These are phyloP conservation scores for Peromyscus californicus DNA, from an alignment of 2,113 vertebrate genomes.

Conservation along the genomic window DNA sequence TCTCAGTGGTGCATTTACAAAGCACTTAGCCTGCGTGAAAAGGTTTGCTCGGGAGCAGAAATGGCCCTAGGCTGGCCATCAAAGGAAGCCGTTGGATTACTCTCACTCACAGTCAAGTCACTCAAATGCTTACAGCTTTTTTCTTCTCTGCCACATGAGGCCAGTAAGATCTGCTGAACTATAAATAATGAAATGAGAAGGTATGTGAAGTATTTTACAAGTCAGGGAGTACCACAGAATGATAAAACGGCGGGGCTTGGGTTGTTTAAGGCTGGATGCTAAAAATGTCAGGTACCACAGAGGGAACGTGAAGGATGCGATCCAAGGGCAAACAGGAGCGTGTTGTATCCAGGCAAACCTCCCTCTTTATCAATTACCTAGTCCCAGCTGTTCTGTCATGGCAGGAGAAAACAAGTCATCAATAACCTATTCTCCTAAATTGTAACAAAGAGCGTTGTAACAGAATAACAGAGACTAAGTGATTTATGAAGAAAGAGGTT, in stretches of 20 bases:
- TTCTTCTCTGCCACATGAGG: not conserved
- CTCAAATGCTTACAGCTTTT: not conserved
- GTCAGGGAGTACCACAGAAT: not conserved
- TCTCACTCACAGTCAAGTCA: not conserved
- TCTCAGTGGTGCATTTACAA: rapidly evolving
- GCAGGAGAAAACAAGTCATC: not conserved
- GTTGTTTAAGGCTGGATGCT: not conserved
- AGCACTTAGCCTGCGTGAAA: not conserved
- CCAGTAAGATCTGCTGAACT: not conserved
- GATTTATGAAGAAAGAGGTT: not conserved
- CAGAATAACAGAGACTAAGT: not conserved
- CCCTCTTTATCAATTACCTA: not conserved
- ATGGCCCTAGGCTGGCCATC: not conserved
- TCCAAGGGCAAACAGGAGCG: not conserved
- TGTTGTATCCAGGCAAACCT: not conserved
- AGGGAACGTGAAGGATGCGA: not conserved
- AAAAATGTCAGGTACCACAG: not conserved
- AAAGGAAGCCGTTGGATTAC: not conserved
- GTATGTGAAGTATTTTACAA: not conserved
- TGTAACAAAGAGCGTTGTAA: not conserved
- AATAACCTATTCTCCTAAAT: not conserved
- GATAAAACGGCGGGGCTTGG: not conserved
- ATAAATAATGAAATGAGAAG: not conserved
- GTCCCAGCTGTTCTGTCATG: not conserved
- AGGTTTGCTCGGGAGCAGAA: not conserved